phyloP scores from a whole-genome alignment of 1,140 invertebrate species.

The Halictus rubicundus region DNA sequence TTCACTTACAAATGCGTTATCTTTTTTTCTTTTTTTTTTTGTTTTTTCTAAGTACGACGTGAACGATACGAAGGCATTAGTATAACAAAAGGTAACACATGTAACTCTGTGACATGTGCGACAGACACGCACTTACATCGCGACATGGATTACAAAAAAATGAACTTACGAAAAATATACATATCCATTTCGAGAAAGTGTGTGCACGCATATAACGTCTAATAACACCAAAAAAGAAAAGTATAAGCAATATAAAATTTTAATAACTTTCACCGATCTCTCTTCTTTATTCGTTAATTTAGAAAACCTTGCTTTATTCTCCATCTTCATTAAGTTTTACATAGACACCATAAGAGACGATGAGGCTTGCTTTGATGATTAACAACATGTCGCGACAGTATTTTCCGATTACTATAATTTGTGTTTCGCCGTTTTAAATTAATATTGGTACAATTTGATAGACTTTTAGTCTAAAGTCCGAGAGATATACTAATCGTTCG shows the following conservation, averaged over 20 bases:
- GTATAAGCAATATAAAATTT: background rate
- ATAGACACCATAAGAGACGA: no score
- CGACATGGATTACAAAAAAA: background rate
- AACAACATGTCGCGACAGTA: no score
- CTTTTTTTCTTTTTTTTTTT: constrained; percentile 52
- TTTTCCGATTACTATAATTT: no score
- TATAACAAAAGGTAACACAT: constrained; percentile 34
- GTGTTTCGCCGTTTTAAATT: no score
- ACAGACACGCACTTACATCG: constrained; percentile 5
- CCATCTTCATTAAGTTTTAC: no score
- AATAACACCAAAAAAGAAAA: background rate
- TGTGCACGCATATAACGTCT: background rate
- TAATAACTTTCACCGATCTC: background rate
- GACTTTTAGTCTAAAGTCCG: no score
- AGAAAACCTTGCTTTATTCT: no score
- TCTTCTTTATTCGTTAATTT: no score
- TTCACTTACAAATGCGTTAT: constrained; percentile 55
- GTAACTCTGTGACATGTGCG: constrained; percentile 49
- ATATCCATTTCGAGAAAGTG: no score
- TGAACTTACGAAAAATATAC: background rate
- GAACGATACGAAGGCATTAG: constrained; percentile 41
- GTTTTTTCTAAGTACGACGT: constrained; percentile 30
- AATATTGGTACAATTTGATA: no score
- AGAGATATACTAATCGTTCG: background rate
- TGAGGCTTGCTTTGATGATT: no score